Evolutionary conservation across 1,140 invertebrate genomes (phyloP), one percentile per base, ranked within the genome.

Genomic region (Drosophila miranda): DNA sequence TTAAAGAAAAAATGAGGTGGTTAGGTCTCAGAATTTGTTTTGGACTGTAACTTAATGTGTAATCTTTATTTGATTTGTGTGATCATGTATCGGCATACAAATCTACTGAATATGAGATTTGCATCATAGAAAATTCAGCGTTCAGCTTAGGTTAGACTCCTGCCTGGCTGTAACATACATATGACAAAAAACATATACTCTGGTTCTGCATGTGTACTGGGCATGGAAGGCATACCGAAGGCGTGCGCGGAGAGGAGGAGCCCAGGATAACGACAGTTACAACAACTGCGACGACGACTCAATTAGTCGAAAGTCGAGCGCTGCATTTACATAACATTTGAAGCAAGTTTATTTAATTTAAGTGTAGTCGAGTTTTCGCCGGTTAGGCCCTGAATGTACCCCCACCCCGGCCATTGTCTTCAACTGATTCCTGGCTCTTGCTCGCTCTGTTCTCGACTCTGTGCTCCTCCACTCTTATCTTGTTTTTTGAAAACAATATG

Each of bases 281-380:
- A 38, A 38, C 34, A 38, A 38, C 34, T 13, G 11, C 34, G 11
- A 69, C 38, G 30, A 50, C 69, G 64, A 81, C 81, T 84, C 81
- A 84, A 84, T 84, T 84, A 86, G 80, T 60, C 46, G 72, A 66
- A 28, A 51, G 67, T 55, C 49, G 60, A 46, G 70, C 63, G 57
- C 21, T 76, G 77, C 69, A 86, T 86, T 80, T 86, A 74, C 81
- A 86, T 86, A 86, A 86, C 54, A 77, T 80, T 84, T 77, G 50
- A 63, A 80, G 81, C 61, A 69, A 81, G 81, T 86, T 86, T 69
- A 70, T 77, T 74, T 74, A 55, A 74, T 84, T 84, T 81, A 77
- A 86, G 80, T 86, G 80, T 66, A 69, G 69, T 75, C 79, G 49
- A 78, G 59, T 73, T 67, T 62, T 50, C 57, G 44, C 53, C 42